These are phyloP conservation scores for Varecia variegata DNA, from an alignment of 2,797 vertebrate species.

Conservation along the genomic window DNA sequence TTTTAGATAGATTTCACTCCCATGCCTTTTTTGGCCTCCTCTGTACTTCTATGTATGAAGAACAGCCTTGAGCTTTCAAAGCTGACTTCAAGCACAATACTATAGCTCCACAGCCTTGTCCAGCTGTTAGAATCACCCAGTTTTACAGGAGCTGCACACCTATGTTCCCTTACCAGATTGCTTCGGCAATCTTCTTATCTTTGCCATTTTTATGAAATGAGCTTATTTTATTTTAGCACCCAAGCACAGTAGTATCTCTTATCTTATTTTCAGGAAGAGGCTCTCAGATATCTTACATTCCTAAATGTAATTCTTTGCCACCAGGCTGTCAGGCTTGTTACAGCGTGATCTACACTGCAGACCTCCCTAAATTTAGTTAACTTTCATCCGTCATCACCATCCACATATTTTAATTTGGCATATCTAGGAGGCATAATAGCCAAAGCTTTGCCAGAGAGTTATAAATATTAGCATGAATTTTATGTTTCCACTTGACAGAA, in stretches of 20 bases:
- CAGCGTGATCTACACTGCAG: background rate
- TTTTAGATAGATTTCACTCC: slow-evolving; percentile 9
- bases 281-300: background rate
- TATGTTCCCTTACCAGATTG: background rate
- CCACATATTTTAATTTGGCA: background rate
- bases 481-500: slow-evolving; percentile 22
- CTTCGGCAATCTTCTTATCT: slow-evolving; percentile 42
- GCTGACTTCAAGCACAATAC: background rate
- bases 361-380: background rate
- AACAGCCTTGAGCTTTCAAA: slow-evolving; percentile 35
- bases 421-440: background rate
- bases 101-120: background rate
- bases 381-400: background rate
- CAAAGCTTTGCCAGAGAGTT: background rate
- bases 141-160: slow-evolving; percentile 36
- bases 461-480: slow-evolving; percentile 25
- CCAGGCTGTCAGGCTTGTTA: background rate
- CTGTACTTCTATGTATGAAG: background rate
- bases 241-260: background rate
- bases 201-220: slow-evolving; percentile 49
- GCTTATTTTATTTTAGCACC: slow-evolving; percentile 42
- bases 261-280: slow-evolving; percentile 26
- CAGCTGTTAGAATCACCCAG: background rate
- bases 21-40: background rate
- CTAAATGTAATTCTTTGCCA: background rate